Base-by-base conservation (phyloP, 2,888 invertebrate genomes). In the Tetragonula carbonaria region DNA sequence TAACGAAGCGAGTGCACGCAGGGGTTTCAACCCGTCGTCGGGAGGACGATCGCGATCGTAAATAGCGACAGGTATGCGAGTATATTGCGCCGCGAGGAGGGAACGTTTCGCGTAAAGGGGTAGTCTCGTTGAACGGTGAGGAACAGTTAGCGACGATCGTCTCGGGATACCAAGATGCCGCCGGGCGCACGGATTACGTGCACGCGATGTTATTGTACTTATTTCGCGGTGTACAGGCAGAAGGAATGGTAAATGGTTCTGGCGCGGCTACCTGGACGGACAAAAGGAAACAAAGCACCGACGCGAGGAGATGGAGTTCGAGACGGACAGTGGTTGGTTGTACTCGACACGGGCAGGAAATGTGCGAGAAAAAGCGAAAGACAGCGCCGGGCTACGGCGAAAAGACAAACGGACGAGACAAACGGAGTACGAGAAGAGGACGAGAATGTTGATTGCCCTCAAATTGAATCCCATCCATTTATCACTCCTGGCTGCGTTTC, bases 361-460 rank as follows among this genome's bases (percentile, higher is more conserved):
- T 85, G 89, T 80, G 88, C 85, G 87, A 86, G 90, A 90, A 91
- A 90, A 91, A 89, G 89, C 85, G 88, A 87, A 86, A 84, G 89
- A 88, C 85, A 88, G 82, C 82, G 45, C 45, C 45, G 76, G 80
- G 77, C 79, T 74, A 88, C 86, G 87, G 83, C 82, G 85, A 84
- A 89, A 89, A 90, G 91, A 85, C 86, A 76, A 77, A 85, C 86
- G 84, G 87, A 87, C 84, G 86, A 80, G 89, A 85, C 83, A 87
- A 83, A 45, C 45, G 88, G 87, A 89, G 87, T 71, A 85, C 88
- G 81, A 85, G 86, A 86, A 90, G 90, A 90, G 88, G 91, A 93
- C 93, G 92, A 92, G 93, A 93, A 93, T 93, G 93, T 93, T 93
- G 93, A 93, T 93, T 93, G 93, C 93, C 90, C 93, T 92, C 92